phyloP scores from a whole-genome alignment of 2,888 invertebrate genomes.

The Lampropteryx suffumata region DNA sequence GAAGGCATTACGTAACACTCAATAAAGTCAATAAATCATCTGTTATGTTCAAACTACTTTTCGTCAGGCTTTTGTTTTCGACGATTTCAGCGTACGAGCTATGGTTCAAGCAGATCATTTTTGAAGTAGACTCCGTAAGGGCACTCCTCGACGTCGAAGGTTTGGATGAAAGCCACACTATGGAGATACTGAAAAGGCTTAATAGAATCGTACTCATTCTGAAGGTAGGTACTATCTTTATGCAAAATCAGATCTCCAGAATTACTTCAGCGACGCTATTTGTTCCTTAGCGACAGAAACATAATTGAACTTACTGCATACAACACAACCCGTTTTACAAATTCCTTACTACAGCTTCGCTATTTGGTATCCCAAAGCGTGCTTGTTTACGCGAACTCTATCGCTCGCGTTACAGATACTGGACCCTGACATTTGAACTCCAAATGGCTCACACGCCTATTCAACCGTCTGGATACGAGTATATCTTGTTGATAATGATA shows the following conservation, averaged over 20 bases:
- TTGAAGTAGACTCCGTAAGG: slow-evolving; percentile 96
- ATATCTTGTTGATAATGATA: too few species aligned
- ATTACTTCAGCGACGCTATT: too few species aligned
- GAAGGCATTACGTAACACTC: too few species aligned
- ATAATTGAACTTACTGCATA: too few species aligned
- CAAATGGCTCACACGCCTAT: too few species aligned
- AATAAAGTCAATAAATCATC: too few species aligned
- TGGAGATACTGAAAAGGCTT: slow-evolving; percentile 95
- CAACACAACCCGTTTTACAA: slow-evolving; percentile 31
- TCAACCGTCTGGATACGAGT: too few species aligned
- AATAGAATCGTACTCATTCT: slow-evolving; percentile 96
- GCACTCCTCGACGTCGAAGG: slow-evolving; percentile 88
- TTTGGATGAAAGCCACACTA: slow-evolving; percentile 94
- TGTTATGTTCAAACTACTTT: too few species aligned
- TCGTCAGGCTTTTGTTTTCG: background rate
- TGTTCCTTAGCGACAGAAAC: too few species aligned
- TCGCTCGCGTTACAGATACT: slow-evolving; percentile 29
- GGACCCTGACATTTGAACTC: slow-evolving; percentile 40
- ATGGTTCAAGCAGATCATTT: slow-evolving; percentile 99
- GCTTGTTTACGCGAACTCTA: slow-evolving; percentile 23
- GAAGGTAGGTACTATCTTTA: slow-evolving; percentile 86
- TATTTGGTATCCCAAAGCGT: slow-evolving; percentile 5
- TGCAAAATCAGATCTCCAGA: too few species aligned
- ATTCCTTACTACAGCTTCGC: background rate
- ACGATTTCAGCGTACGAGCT: slow-evolving; percentile 94